Base-by-base conservation (phyloP, 2,113 vertebrate species). In the Peromyscus polionotus region DNA sequence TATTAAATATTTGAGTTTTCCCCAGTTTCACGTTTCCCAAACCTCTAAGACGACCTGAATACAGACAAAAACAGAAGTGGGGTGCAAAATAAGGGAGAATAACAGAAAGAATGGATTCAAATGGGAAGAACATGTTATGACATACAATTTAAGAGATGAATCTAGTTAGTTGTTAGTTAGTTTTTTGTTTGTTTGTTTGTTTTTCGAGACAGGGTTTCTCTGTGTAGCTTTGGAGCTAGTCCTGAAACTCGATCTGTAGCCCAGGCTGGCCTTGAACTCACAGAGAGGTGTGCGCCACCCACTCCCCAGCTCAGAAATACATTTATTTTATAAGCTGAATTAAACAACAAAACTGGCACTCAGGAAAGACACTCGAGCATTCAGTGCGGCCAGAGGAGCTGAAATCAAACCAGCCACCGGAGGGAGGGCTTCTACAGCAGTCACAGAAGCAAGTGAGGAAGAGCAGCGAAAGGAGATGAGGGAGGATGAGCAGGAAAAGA, bases 1-100 rank as follows among this genome's bases (percentile, higher is more conserved):
- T 75, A 81, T 73, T 51, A 63, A 85, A 80, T 57, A 94, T 63
- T 93, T 94, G 88, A 94, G 6, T 83, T 85, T 51, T 20, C 45
- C 17, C 48, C 57, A 9, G 63, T 39, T 51, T 33, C 31, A 16
- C 79, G 33, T 39, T 95, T 91, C 75, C 70, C 51, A 94, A 79
- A 31, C 63, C 79, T 97, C 42, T 89, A 51, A 94, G 12, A 61
- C 54, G 39, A 81, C n/a, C 39, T 63, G 22, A 67, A 54, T 39
- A 76, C 6, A 90, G 48, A 65, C n/a, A 81, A 93, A 91, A 14
- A 83, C 63, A 91, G n/a, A 92, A 91, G 57, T 17, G 22, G 51
- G 87, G 24, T 65, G 20, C 39, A n/a, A 90, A 87, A 79, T 0
- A 84, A 17, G 31, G 10, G 33, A 19, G 10, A 48, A 70, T 6